Percentiles rank a stretch among this genome's conserved stretches.
Evolutionary conservation across 2,888 invertebrate species (phyloP).

Genomic region (Drosophila planitibia): DNA sequence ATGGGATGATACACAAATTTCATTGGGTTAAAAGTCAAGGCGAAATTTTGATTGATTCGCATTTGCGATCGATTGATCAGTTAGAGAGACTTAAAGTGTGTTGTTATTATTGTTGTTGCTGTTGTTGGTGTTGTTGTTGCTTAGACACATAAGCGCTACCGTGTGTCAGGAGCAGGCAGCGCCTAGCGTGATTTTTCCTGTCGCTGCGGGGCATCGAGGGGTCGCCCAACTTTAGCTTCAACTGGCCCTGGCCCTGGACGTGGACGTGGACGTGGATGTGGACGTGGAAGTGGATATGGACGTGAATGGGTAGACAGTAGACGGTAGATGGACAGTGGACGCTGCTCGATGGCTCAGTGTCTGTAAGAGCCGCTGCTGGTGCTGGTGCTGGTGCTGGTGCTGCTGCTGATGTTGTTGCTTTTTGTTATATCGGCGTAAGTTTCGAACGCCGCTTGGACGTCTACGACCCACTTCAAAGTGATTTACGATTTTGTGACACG

Average conservation of each 20-base stretch:
- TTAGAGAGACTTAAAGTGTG: slow-evolving; percentile 16
- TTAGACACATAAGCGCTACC: slow-evolving; percentile 71
- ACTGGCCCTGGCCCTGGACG: slow-evolving; percentile 32
- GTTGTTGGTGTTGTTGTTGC: slow-evolving; percentile 28
- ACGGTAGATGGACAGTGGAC: slow-evolving; percentile 7
- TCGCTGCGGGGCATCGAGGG: slow-evolving; percentile 65
- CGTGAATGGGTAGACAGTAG: slow-evolving; percentile 36
- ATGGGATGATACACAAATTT: slow-evolving; percentile 29
- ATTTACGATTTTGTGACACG: slow-evolving; percentile 85
- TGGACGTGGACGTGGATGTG: background rate
- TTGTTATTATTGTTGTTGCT: slow-evolving; percentile 23
- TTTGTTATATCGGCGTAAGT: slow-evolving; percentile 64
- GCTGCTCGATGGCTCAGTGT: slow-evolving; percentile 27
- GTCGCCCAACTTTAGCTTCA: slow-evolving; percentile 41
- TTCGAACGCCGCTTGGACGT: slow-evolving; percentile 79
- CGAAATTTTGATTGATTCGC: slow-evolving; percentile 45
- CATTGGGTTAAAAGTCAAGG: slow-evolving; percentile 7
- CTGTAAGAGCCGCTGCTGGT: slow-evolving; percentile 38
- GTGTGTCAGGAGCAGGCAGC: slow-evolving; percentile 73
- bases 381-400: slow-evolving; percentile 35
- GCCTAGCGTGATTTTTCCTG: slow-evolving; percentile 74
- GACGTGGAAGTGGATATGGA: slow-evolving; percentile 15
- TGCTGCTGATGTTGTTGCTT: slow-evolving; percentile 40
- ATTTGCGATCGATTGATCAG: slow-evolving; percentile 31
- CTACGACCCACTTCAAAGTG: slow-evolving; percentile 85